A percentile compares a stretch with the other conserved stretches of the same genome.
phyloP scores from a whole-genome alignment of 1,140 invertebrate species.

The Trichomalopsis sarcophagae region DNA sequence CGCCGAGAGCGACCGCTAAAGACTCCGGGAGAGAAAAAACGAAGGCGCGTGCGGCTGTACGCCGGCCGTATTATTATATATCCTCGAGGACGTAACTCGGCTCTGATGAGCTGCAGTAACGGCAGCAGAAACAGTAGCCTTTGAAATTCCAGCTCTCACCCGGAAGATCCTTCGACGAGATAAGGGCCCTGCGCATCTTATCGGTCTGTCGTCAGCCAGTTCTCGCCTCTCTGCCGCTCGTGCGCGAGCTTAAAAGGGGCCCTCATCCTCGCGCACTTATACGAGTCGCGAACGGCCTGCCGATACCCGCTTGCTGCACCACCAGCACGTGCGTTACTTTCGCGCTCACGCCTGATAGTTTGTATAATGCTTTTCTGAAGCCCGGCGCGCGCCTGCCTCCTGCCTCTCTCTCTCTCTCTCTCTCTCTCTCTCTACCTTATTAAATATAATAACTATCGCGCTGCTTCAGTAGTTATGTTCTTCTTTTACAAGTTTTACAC shows the following conservation, averaged over 20 bases:
- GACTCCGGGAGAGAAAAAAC: not conserved
- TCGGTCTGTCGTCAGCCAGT: constrained; percentile 40
- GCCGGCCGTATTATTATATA: constrained; percentile 29
- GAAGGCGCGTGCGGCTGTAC: not conserved
- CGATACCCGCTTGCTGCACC: constrained; percentile 22
- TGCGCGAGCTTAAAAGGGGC: not conserved
- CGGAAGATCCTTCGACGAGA: constrained; percentile 40
- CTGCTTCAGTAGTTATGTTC: constrained; percentile 27
- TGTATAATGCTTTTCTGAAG: constrained; percentile 46
- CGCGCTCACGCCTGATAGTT: constrained; percentile 5
- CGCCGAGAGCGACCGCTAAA: not conserved
- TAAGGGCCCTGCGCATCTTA: constrained; percentile 21
- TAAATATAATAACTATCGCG: constrained; percentile 48
- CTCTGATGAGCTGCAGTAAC: constrained; percentile 6
- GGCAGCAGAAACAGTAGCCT: not conserved
- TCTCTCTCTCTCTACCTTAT: constrained; percentile 29
- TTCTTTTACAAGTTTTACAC: constrained; percentile 38
- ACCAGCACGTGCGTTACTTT: constrained; percentile 8
- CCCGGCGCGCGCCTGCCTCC: not conserved
- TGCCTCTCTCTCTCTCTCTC: not conserved
- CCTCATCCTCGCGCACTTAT: not conserved
- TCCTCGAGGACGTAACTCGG: constrained; percentile 9
- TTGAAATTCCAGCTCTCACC: constrained; percentile 32
- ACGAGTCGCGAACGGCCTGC: not conserved
- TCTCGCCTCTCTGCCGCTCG: not conserved